These are phyloP conservation scores for Drosophila affinis DNA, from an alignment of 2,888 invertebrate species.

Conservation along the genomic window DNA sequence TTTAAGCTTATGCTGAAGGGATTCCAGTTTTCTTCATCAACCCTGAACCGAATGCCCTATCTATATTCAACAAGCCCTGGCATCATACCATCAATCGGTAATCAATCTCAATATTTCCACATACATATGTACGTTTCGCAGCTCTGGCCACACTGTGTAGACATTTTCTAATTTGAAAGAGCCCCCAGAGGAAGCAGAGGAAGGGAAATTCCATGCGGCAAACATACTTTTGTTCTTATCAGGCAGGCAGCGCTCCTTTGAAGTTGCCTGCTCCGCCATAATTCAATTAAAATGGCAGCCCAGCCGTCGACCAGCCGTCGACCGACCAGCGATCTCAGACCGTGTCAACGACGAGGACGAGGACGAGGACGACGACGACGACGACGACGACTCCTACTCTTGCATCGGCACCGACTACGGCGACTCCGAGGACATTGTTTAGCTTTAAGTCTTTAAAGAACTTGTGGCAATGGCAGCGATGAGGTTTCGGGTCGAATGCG, in stretches of 20 bases:
- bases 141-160: conserved; percentile 21
- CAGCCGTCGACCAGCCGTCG: conserved; percentile 45
- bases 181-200: conserved; percentile 12
- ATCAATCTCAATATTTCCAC: no score
- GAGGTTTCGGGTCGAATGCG: neutral
- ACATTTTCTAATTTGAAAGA: conserved; percentile 31
- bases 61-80: no score
- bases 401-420: neutral
- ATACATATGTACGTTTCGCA: neutral
- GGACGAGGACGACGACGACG: neutral
- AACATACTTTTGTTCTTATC: conserved; percentile 70
- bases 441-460: conserved; percentile 14
- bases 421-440: neutral
- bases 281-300: conserved; percentile 72
- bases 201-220: conserved; percentile 62
- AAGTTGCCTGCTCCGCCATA: conserved; percentile 59
- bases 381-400: neutral
- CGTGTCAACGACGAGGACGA: neutral
- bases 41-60: no score
- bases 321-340: conserved; percentile 30
- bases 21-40: no score
- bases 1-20: no score
- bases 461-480: no score
- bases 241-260: conserved; percentile 58
- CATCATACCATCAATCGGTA: no score